phyloP scores from a whole-genome alignment of 2,113 vertebrate genomes.

The Anguilla japonica region DNA sequence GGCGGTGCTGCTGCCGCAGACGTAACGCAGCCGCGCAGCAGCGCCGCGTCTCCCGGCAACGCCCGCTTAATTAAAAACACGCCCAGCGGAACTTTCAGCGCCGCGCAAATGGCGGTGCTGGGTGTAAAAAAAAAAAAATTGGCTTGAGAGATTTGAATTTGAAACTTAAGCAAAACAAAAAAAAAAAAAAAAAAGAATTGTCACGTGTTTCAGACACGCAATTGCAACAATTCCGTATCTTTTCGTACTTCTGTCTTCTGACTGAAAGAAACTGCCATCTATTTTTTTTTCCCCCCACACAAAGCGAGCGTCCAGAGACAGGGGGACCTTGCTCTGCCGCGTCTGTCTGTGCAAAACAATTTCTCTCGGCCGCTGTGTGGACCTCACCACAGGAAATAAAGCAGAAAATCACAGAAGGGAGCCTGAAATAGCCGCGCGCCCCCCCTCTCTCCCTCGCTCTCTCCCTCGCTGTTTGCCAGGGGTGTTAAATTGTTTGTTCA shows the following conservation, averaged over 20 bases:
- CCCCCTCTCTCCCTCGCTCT: background rate
- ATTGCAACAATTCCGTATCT: background rate
- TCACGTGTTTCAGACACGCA: no score
- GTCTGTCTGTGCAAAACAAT: constrained; percentile 11
- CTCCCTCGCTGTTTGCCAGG: constrained; percentile 5
- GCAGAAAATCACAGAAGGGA: background rate
- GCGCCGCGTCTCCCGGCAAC: constrained; percentile 6
- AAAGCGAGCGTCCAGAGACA: background rate
- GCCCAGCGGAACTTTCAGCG: constrained; percentile 16
- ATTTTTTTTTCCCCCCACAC: background rate
- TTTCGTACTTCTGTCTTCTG: background rate
- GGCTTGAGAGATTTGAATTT: background rate
- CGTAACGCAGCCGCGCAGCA: constrained; percentile 38
- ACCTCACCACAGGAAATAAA: background rate
- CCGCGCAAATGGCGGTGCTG: constrained; percentile 5
- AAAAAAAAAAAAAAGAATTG: background rate
- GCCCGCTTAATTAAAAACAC: constrained; percentile 42
- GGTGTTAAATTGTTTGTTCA: background rate
- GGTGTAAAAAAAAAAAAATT: background rate
- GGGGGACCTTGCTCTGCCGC: background rate
- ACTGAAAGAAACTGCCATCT: constrained; percentile 14
- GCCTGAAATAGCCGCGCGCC: background rate
- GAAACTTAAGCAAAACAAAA: background rate
- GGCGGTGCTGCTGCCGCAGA: constrained; percentile 15
- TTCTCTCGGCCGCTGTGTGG: background rate